Evolutionary conservation across 2,113 vertebrate genomes (phyloP).

Genomic region (Myiozetetes cayanensis): DNA sequence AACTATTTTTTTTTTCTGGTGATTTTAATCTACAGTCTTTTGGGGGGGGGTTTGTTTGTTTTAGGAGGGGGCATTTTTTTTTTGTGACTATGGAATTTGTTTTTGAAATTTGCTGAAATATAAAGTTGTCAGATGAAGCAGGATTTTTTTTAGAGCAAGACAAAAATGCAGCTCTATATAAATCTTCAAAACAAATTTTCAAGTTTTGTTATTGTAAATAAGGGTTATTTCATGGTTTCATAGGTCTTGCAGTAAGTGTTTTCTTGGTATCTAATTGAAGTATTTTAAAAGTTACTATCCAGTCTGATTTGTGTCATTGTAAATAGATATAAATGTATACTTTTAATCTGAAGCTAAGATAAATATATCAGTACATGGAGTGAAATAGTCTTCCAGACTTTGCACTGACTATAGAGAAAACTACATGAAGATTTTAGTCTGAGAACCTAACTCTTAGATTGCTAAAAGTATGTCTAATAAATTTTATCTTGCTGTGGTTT

Average conservation of each 20-base stretch:
- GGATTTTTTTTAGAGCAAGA: neutral
- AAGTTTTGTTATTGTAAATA: neutral
- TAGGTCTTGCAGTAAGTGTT: neutral
- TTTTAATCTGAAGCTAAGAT: neutral
- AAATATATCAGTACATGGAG: neutral
- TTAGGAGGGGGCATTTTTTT: neutral
- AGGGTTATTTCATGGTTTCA: neutral
- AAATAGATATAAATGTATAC: neutral
- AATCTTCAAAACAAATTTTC: neutral
- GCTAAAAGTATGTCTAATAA: neutral
- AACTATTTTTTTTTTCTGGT: neutral
- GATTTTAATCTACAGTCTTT: neutral
- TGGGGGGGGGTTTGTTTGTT: neutral
- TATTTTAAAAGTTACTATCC: neutral
- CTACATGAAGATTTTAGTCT: neutral
- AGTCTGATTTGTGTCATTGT: neutral
- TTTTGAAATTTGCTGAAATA: neutral
- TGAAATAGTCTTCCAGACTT: neutral
- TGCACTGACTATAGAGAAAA: neutral
- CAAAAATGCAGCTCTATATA: neutral
- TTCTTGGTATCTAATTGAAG: neutral
- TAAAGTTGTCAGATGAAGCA: neutral
- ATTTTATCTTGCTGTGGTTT: neutral
- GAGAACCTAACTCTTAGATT: neutral
- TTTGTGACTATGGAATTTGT: neutral